Percentiles rank a stretch among this genome's conserved stretches.
Conservation (phyloP, 92 coral and sea anemone species). For the Pocillopora meandrina region DNA sequence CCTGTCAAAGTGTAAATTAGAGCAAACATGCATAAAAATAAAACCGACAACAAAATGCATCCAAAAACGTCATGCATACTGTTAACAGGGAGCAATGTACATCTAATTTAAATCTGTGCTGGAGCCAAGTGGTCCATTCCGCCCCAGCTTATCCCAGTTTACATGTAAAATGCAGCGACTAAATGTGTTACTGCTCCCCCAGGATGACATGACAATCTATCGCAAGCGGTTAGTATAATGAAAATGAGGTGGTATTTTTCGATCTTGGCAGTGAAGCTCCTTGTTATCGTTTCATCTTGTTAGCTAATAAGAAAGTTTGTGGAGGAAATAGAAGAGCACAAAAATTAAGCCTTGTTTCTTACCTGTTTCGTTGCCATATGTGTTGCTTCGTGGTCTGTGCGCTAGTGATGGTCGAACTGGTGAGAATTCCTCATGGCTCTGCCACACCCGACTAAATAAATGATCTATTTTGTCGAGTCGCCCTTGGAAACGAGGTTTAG, state of each 20-base stretch:
- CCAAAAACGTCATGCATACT: no score
- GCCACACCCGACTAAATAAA: constrained; percentile 89
- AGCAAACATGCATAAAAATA: background rate
- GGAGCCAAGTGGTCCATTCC: no score
- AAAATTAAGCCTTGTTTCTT: background rate
- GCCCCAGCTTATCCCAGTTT: no score
- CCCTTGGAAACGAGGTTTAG: constrained; percentile 97
- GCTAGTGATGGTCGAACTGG: constrained; percentile 56
- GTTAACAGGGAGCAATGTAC: no score
- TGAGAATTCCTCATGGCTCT: constrained; percentile 82
- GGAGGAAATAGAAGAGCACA: background rate
- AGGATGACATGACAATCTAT: no score
- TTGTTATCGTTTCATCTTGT: background rate
- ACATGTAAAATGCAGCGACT: no score
- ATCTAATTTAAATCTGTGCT: no score
- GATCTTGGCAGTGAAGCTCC: no score
- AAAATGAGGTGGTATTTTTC: no score
- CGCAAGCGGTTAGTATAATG: no score
- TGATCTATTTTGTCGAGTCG: constrained; percentile 84
- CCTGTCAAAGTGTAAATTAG: constrained; percentile 25
- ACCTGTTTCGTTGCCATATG: constrained; percentile 61
- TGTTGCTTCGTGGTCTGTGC: constrained; percentile 72
- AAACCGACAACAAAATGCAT: background rate
- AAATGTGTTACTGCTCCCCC: no score
- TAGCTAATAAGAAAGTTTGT: background rate